Percentiles rank a stretch among this genome's conserved stretches.
Evolutionary conservation across 1,140 invertebrate species (phyloP).

Genomic region (Ceratoteleas bidentatus): DNA sequence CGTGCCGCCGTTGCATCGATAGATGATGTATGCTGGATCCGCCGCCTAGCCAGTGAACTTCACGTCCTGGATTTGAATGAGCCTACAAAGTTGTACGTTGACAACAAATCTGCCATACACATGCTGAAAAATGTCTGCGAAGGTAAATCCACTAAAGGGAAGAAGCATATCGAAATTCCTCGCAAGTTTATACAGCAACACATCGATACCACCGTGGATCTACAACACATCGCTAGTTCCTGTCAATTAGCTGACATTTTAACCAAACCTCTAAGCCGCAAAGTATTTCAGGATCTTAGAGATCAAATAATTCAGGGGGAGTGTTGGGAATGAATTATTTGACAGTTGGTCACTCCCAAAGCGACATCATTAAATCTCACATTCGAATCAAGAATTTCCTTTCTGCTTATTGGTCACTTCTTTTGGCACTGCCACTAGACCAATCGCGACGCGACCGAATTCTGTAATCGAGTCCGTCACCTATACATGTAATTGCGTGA

Average conservation of each 20-base stretch:
- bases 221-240: background rate
- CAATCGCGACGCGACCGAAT: too few relatives aligned
- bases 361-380: too few relatives aligned
- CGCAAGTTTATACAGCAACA: background rate
- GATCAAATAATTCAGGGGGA: too few relatives aligned
- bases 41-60: background rate
- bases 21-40: background rate
- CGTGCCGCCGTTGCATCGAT: slow-evolving; percentile 27
- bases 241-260: background rate
- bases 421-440: too few relatives aligned
- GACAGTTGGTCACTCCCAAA: too few relatives aligned
- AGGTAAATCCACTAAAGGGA: background rate
- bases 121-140: background rate
- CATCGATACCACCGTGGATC: background rate
- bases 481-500: too few relatives aligned
- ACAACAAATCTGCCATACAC: slow-evolving; percentile 4
- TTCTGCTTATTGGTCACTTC: too few relatives aligned
- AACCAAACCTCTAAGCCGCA: background rate
- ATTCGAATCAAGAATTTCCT: too few relatives aligned
- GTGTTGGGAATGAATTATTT: too few relatives aligned
- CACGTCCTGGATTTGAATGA: background rate
- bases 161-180: slow-evolving; percentile 5
- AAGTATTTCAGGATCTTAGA: too few relatives aligned
- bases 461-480: too few relatives aligned
- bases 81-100: background rate